Evolutionary conservation across 2,888 invertebrate species (phyloP).

Genomic region (Polydrusus cervinus): DNA sequence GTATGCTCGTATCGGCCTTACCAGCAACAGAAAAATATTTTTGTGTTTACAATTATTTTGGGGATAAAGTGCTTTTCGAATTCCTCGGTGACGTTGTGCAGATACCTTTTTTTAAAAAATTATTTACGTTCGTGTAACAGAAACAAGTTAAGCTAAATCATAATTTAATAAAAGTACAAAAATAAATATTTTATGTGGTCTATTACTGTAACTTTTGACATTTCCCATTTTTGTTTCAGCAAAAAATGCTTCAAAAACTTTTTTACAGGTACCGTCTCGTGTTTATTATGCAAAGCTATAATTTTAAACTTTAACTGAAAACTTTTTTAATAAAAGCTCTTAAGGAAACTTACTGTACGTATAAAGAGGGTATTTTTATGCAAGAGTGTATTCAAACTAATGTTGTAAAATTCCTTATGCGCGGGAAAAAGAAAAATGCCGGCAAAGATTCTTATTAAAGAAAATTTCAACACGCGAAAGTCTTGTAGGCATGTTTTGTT

Average conservation of each 20-base stretch:
- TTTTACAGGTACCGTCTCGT: not conserved
- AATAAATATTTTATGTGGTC: not conserved
- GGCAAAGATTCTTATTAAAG: not conserved
- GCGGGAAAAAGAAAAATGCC: not conserved
- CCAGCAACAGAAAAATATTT: too few species aligned
- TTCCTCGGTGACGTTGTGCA: too few species aligned
- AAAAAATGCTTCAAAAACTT: not conserved
- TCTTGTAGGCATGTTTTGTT: not conserved
- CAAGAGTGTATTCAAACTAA: slow-evolving; percentile 7
- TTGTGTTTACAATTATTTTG: too few species aligned
- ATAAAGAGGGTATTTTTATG: not conserved
- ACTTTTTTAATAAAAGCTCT: slow-evolving; percentile 15
- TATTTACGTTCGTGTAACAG: too few species aligned
- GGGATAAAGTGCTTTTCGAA: too few species aligned
- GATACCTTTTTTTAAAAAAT: too few species aligned
- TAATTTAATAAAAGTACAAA: not conserved
- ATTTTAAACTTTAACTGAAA: slow-evolving; percentile 1
- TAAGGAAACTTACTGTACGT: not conserved
- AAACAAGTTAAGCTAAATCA: not conserved
- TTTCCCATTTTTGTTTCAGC: not conserved
- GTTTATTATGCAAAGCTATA: slow-evolving; percentile 17
- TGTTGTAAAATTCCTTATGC: not conserved
- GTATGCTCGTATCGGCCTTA: too few species aligned
- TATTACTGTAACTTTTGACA: not conserved
- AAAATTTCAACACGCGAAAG: slow-evolving; percentile 7